A percentile compares a stretch with the other conserved stretches of the same genome.
Evolutionary conservation across 1,140 invertebrate species (phyloP).

Genomic region (Scaptomyza montana): DNA sequence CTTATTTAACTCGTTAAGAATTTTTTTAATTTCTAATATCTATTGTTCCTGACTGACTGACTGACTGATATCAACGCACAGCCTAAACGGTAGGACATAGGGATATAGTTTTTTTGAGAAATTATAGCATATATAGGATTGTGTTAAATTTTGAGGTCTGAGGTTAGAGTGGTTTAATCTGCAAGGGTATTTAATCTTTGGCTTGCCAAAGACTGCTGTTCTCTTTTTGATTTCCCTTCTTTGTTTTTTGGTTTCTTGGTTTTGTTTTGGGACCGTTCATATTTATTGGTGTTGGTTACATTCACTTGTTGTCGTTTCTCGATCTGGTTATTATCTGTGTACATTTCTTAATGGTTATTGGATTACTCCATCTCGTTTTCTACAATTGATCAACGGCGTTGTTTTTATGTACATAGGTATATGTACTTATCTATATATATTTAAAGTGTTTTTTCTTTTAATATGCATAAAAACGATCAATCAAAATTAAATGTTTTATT

Average conservation of each 20-base stretch:
- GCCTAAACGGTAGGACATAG: too few relatives aligned
- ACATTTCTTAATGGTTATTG: constrained; percentile 12
- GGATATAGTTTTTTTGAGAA: too few relatives aligned
- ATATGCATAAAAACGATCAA: constrained; percentile 23
- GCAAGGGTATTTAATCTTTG: constrained; percentile 22
- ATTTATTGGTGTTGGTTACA: constrained; percentile 44
- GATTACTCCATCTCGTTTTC: constrained; percentile 44
- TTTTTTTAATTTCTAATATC: too few relatives aligned
- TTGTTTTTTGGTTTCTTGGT: not conserved
- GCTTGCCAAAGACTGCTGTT: constrained; percentile 12
- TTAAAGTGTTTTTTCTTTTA: constrained; percentile 24
- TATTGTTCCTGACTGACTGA: too few relatives aligned
- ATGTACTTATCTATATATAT: not conserved
- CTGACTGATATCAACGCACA: too few relatives aligned
- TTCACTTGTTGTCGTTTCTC: constrained; percentile 20
- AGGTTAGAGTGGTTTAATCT: not conserved
- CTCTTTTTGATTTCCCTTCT: constrained; percentile 11
- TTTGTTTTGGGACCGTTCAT: not conserved
- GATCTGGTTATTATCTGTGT: constrained; percentile 13
- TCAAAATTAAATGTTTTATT: constrained; percentile 10
- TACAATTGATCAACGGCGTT: not conserved
- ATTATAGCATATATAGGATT: too few relatives aligned
- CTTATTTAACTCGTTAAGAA: too few relatives aligned
- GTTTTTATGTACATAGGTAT: constrained; percentile 4
- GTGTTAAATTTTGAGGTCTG: too few relatives aligned